A percentile compares a stretch with the other conserved stretches of the same genome.
These are phyloP conservation scores for Shargacucullia verbasci DNA, from an alignment of 2,888 invertebrate genomes.

Conservation along the genomic window DNA sequence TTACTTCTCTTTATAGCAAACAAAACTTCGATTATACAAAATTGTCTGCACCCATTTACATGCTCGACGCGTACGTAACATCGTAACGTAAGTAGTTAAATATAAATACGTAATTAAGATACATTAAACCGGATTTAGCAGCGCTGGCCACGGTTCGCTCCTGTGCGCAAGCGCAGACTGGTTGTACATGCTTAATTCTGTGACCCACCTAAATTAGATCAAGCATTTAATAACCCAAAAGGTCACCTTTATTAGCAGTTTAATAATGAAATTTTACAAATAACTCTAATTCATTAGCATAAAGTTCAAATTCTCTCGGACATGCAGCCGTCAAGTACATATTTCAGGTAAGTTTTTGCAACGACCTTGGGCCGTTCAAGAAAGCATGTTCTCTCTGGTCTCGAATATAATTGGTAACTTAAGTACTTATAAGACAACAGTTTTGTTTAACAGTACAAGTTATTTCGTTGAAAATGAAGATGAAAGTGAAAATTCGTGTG, in stretches of 20 bases:
- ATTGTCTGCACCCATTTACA: conserved; percentile 27
- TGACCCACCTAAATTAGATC: conserved; percentile 51
- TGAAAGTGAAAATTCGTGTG: conserved; percentile 49
- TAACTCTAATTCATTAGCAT: conserved; percentile 49
- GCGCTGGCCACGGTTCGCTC: conserved; percentile 22
- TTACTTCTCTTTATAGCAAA: too few relatives aligned
- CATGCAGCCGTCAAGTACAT: conserved; percentile 54
- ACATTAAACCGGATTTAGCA: conserved; percentile 50
- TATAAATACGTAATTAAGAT: conserved; percentile 41
- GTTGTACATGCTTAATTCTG: conserved; percentile 31
- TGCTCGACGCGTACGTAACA: conserved; percentile 24
- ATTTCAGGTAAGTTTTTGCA: conserved; percentile 66
- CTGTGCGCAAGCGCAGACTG: conserved; percentile 36
- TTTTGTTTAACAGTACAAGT: conserved; percentile 37
- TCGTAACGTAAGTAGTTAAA: conserved; percentile 33
- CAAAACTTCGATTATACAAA: neutral
- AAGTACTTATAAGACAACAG: conserved; percentile 58
- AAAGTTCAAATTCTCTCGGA: conserved; percentile 58
- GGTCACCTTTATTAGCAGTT: conserved; percentile 65
- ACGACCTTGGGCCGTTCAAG: conserved; percentile 64
- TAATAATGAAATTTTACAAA: conserved; percentile 33
- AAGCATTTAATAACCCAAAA: conserved; percentile 58
- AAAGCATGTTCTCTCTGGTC: conserved; percentile 60
- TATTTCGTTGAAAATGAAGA: conserved; percentile 32
- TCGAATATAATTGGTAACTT: conserved; percentile 59